phyloP scores from a whole-genome alignment of 2,797 vertebrate species.

The Enteromius unitaeniatus region DNA sequence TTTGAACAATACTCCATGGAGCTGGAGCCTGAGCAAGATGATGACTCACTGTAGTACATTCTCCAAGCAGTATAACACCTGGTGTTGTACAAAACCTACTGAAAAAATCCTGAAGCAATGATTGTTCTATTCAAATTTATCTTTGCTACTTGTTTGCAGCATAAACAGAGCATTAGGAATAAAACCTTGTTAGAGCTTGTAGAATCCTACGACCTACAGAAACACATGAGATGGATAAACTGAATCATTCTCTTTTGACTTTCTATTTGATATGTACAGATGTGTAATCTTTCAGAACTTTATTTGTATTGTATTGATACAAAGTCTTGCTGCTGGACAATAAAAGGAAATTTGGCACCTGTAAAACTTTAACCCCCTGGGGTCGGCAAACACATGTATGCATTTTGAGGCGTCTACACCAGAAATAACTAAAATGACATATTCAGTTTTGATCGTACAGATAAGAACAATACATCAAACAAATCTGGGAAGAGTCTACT shows the following conservation, averaged over 20 bases:
- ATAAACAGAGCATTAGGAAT: constrained; percentile 2
- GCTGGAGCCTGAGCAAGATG: constrained; percentile 1
- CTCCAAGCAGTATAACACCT: neutral
- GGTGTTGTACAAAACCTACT: constrained; percentile 16
- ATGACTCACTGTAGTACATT: constrained; percentile 19
- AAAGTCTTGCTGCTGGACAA: neutral
- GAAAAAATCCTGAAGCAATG: constrained; percentile 7
- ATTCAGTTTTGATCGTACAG: too few species aligned
- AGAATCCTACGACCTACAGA: neutral
- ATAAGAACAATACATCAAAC: too few species aligned
- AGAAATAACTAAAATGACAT: too few species aligned
- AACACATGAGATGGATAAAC: neutral
- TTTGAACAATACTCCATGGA: constrained; percentile 40
- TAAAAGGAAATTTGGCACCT: neutral
- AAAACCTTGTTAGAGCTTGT: neutral
- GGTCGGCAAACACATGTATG: too few species aligned
- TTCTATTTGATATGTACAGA: neutral
- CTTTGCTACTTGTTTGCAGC: neutral
- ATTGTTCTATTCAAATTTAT: neutral
- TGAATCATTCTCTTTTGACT: neutral
- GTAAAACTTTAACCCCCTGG: neutral
- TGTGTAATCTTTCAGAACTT: neutral
- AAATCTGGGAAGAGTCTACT: too few species aligned
- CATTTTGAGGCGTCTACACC: too few species aligned
- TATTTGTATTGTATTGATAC: neutral